Conservation (phyloP, 30 jellyfish, hydroid and myxozoan species). For the Haliclystus octoradiatus region DNA sequence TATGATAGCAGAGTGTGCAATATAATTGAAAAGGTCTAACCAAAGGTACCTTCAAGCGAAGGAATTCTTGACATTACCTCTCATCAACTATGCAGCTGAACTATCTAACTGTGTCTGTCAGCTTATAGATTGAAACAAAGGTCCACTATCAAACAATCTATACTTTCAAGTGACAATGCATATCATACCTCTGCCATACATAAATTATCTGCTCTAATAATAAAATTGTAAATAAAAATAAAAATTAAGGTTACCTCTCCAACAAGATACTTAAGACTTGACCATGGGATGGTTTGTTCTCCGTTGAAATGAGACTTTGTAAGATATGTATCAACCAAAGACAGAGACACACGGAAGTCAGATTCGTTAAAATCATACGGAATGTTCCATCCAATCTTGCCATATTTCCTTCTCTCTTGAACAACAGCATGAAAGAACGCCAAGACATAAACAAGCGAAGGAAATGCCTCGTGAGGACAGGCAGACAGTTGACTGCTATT, state of each 20-base stretch:
- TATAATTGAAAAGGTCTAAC: not conserved
- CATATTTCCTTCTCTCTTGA: constrained; percentile 83
- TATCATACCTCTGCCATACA: not conserved
- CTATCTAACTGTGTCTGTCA: no score
- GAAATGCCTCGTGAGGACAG: constrained; percentile 86
- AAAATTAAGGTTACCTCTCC: constrained; percentile 74
- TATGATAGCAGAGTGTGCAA: not conserved
- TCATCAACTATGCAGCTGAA: no score
- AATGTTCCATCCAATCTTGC: constrained; percentile 93
- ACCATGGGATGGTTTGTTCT: constrained; percentile 83
- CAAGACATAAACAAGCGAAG: constrained; percentile 74
- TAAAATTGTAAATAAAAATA: not conserved
- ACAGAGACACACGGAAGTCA: constrained; percentile 94
- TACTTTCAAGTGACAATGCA: not conserved
- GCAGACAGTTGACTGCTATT: constrained; percentile 40
- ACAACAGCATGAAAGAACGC: constrained; percentile 95
- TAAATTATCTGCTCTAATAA: not conserved
- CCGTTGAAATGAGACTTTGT: constrained; percentile 59
- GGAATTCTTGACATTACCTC: no score
- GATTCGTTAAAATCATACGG: constrained; percentile 88
- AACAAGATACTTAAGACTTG: constrained; percentile 71
- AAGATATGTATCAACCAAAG: constrained; percentile 63
- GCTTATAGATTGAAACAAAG: not conserved
- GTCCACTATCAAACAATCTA: not conserved
- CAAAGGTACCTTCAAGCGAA: not conserved